A percentile compares a stretch with the other conserved stretches of the same genome.
Conservation (phyloP, 2,888 invertebrate genomes). For the Dicyrtomina minuta region DNA sequence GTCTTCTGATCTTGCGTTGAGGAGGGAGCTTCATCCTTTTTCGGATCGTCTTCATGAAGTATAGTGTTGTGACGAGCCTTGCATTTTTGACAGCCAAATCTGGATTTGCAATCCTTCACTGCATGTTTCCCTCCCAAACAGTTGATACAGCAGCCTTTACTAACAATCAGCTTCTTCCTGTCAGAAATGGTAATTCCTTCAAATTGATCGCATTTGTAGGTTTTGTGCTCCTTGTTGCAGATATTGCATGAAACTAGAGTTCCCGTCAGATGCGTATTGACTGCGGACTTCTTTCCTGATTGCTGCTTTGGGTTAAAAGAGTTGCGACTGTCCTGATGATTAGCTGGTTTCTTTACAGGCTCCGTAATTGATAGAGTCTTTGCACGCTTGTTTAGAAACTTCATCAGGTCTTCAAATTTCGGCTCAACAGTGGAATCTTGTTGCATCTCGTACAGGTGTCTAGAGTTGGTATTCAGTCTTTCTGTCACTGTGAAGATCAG, state of each 20-base stretch:
- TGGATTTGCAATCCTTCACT: neutral
- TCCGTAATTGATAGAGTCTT: neutral
- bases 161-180: neutral
- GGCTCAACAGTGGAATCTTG: too few relatives aligned
- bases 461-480: constrained; percentile 25
- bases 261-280: neutral
- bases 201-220: constrained; percentile 27
- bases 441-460: constrained; percentile 32
- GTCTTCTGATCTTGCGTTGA: too few relatives aligned
- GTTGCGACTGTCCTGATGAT: too few relatives aligned
- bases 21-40: neutral
- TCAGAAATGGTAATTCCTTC: neutral
- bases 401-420: neutral
- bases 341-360: neutral
- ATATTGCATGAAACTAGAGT: neutral
- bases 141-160: neutral
- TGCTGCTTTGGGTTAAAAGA: too few relatives aligned
- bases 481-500: constrained; percentile 17
- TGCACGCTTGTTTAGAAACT: neutral
- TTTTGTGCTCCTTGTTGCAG: constrained; percentile 11
- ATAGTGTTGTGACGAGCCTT: neutral
- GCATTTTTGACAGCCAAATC: neutral
- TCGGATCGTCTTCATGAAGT: neutral
- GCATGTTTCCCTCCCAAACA: neutral
- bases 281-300: too few relatives aligned